Conservation (phyloP, 1,140 invertebrate genomes). For the Sesamia nonagrioides region DNA sequence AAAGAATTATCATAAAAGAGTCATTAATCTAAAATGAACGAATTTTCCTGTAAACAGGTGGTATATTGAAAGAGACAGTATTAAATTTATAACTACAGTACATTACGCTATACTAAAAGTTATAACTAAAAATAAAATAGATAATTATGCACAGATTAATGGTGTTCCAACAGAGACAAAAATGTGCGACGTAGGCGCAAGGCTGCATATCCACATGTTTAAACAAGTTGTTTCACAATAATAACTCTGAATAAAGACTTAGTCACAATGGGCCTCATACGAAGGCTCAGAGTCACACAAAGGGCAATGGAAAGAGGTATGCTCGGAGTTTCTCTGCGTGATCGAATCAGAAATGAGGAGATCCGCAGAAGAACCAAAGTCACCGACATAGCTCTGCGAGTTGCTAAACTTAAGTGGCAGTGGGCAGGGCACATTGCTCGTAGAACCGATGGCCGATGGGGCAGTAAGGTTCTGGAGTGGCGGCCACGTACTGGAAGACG, state of each 20-base stretch:
- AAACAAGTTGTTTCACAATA: conserved; percentile 53
- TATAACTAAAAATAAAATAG: neutral
- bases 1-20: neutral
- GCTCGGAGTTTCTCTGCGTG: no score
- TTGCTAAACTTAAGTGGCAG: no score
- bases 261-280: no score
- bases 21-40: neutral
- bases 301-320: no score
- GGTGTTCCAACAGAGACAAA: conserved; percentile 8
- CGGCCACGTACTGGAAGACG: no score
- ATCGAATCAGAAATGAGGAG: no score
- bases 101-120: neutral
- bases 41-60: neutral
- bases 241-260: conserved; percentile 12
- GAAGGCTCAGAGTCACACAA: no score
- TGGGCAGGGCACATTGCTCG: no score
- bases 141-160: neutral
- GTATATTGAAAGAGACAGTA: neutral
- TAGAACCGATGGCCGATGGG: no score
- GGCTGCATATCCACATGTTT: conserved; percentile 47
- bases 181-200: conserved; percentile 6
- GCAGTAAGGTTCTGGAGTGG: no score
- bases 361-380: no score
- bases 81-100: neutral
- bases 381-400: no score